Conservation (phyloP, 2,888 invertebrate genomes). For the Adelognathus sp. region DNA sequence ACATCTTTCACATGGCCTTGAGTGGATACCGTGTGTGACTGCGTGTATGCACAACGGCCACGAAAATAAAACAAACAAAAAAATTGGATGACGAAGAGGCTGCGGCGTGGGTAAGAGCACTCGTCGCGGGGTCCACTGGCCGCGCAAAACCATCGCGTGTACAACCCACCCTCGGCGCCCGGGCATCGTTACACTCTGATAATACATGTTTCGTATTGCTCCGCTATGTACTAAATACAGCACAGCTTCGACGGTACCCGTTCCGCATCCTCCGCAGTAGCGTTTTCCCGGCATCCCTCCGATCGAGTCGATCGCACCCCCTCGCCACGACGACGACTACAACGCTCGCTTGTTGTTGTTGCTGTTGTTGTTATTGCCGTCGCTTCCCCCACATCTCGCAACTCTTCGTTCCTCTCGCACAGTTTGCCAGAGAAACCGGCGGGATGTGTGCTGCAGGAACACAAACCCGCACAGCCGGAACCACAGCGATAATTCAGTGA, state of each 20-base stretch:
- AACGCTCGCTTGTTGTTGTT: conserved; percentile 34
- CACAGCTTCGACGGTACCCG: background rate
- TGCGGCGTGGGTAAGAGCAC: conserved; percentile 59
- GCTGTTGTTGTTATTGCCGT: conserved; percentile 26
- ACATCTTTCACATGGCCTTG: too few relatives aligned
- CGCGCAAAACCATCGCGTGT: conserved; percentile 70
- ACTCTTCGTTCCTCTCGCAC: conserved; percentile 16
- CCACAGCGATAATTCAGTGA: conserved; percentile 79
- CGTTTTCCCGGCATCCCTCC: conserved; percentile 11
- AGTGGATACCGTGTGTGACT: background rate
- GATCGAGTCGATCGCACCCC: too few relatives aligned
- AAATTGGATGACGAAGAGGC: conserved; percentile 76
- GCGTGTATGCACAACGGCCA: conserved; percentile 17
- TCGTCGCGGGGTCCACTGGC: conserved; percentile 63
- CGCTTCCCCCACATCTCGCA: conserved; percentile 27
- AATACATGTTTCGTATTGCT: conserved; percentile 65
- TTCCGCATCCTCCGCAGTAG: conserved; percentile 9
- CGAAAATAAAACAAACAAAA: too few relatives aligned
- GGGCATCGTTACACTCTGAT: conserved; percentile 76
- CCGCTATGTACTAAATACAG: conserved; percentile 19
- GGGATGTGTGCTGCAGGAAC: conserved; percentile 27
- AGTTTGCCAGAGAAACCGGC: conserved; percentile 13
- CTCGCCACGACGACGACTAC: too few relatives aligned
- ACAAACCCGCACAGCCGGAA: conserved; percentile 69
- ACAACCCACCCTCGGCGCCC: conserved; percentile 55